Evolutionary conservation across 2,113 vertebrate genomes (phyloP), one percentile per base, ranked within the genome.

Genomic region (Spilogale gracilis): DNA sequence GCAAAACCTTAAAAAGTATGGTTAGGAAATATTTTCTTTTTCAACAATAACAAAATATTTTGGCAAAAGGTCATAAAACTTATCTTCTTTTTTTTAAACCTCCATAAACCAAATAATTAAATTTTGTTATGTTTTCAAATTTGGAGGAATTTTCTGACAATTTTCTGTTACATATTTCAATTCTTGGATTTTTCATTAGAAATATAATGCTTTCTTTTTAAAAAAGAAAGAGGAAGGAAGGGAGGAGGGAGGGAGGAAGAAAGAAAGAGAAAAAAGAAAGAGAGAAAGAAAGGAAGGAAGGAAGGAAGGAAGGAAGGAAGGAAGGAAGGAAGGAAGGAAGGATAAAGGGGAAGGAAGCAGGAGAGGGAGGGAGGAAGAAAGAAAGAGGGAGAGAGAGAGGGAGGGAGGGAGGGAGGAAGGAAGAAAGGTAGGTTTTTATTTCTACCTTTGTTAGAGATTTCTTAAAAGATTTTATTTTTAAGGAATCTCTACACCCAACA

Each of bases 91-190:
- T 61, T 25, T 84, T 58, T 69, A 11, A 94, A 58, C 56, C 6
- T 65, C 80, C 67, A 61, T 92, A 56, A 88, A 60, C 0, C 0
- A 98, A 71, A 43, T 3, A 73, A 79, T 97, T 90, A 38, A 11
- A 4, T 97, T 95, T 97, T 94, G 38, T 50, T 82, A 16, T 87
- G 20, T 91, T 98, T 91, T 98, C 27, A 89, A 84, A 56, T 1
- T 74, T 23, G 7, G 74, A 52, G 52, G 14, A 8, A 67, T 76
- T 96, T 95, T 81, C 25, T 89, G 60, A 87, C 48, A 6, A 25
- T 89, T 94, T 97, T 43, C 74, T 91, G 10, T 81, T 76, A 81
- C 92, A 61, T 78, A 1, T 95, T 97, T 91, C 48, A 96, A 87
- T n/a, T n/a, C 1, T 91, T 11, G 4, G 71, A 2, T 95, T 97